Conservation (phyloP, 2,113 vertebrate genomes). For the Thunnus maccoyii region DNA sequence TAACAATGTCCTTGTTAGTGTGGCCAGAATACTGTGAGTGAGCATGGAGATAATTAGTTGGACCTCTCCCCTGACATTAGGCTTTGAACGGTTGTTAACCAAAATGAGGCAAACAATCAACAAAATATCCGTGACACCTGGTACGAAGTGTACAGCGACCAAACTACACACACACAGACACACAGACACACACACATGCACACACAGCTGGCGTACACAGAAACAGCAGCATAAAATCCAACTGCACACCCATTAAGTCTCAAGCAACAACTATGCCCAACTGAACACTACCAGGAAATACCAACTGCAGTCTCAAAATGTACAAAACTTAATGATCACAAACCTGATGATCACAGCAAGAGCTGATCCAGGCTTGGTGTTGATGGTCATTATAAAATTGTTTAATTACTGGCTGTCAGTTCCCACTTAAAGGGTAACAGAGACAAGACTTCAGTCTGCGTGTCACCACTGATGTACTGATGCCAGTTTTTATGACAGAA, state of each 20-base stretch:
- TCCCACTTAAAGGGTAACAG: constrained; percentile 9
- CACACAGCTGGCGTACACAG: not conserved
- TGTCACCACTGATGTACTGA: not conserved
- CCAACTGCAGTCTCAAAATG: too few relatives aligned
- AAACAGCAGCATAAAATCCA: not conserved
- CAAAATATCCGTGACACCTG: not conserved
- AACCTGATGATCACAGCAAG: too few relatives aligned
- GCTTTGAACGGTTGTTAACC: not conserved
- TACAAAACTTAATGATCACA: too few relatives aligned
- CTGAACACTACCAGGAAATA: too few relatives aligned
- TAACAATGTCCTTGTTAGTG: not conserved
- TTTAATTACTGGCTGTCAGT: not conserved
- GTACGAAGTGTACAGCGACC: not conserved
- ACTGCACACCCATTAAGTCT: constrained; percentile 3
- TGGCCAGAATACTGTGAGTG: not conserved
- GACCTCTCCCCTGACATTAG: not conserved
- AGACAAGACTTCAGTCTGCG: not conserved
- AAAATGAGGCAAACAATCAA: not conserved
- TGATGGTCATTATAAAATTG: not conserved
- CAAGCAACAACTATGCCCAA: not conserved
- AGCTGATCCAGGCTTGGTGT: too few relatives aligned
- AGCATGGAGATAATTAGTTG: not conserved
- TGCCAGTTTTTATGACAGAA: constrained; percentile 8
- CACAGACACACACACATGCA: not conserved
- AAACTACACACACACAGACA: too few relatives aligned